Evolutionary conservation across 2,888 invertebrate genomes (phyloP).

Genomic region (Pinctada fucata): DNA sequence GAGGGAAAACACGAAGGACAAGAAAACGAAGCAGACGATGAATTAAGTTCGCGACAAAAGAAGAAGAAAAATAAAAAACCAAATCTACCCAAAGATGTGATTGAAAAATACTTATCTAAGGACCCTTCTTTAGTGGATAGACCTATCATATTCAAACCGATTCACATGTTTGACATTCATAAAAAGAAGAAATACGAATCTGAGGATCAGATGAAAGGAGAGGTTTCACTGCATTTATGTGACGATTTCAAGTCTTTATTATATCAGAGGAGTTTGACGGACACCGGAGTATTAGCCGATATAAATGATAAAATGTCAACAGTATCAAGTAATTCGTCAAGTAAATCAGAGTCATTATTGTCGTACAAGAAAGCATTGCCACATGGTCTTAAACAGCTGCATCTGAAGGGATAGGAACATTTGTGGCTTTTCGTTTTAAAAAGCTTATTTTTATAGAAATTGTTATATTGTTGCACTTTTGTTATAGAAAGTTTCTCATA

Average conservation of each 20-base stretch:
- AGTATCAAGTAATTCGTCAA: no score
- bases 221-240: constrained; percentile 67
- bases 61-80: constrained; percentile 57
- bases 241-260: constrained; percentile 66
- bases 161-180: constrained; percentile 70
- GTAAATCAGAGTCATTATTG: no score
- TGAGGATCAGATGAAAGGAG: constrained; percentile 60
- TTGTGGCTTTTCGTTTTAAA: no score
- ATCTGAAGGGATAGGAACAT: no score
- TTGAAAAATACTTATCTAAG: constrained; percentile 53
- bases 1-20: constrained; percentile 60
- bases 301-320: no score
- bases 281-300: background rate
- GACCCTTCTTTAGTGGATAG: constrained; percentile 62
- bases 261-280: constrained; percentile 59
- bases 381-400: no score
- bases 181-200: constrained; percentile 67
- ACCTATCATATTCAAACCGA: constrained; percentile 71
- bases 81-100: constrained; percentile 64
- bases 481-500: no score
- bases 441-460: no score
- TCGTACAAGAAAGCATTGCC: no score
- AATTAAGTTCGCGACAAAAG: constrained; percentile 46
- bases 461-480: no score
- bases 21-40: constrained; percentile 38